A percentile compares a stretch with the other conserved stretches of the same genome.
phyloP scores from a whole-genome alignment of 2,113 vertebrate genomes.

The Dissostichus mawsoni region DNA sequence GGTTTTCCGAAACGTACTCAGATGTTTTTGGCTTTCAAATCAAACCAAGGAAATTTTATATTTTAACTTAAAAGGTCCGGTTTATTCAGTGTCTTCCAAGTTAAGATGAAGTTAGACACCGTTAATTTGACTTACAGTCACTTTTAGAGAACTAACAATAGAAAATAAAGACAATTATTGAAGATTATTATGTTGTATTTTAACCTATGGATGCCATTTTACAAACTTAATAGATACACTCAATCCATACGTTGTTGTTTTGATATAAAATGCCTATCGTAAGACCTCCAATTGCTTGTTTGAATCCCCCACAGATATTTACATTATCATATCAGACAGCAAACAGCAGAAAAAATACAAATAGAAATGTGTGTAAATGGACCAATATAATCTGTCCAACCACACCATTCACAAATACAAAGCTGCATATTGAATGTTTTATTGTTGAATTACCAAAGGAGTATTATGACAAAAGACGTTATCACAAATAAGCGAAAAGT shows the following conservation, averaged over 20 bases:
- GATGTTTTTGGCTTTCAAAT: not conserved
- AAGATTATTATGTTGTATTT: not conserved
- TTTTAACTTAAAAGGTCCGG: too few relatives aligned
- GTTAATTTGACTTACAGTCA: not conserved
- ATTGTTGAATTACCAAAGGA: not conserved
- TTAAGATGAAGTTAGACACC: not conserved
- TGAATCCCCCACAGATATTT: too few relatives aligned
- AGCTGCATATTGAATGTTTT: not conserved
- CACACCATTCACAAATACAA: not conserved
- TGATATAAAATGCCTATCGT: too few relatives aligned
- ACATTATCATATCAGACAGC: too few relatives aligned
- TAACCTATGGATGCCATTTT: not conserved
- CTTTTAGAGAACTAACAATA: not conserved
- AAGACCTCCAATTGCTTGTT: too few relatives aligned
- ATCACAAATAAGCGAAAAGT: not conserved
- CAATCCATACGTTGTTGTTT: not conserved
- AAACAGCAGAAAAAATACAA: too few relatives aligned
- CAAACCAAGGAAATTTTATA: too few relatives aligned
- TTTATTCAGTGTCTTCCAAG: not conserved
- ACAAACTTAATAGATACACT: not conserved
- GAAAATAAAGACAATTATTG: not conserved
- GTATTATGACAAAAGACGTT: not conserved
- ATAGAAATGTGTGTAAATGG: too few relatives aligned
- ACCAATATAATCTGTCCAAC: not conserved
- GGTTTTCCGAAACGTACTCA: not conserved